phyloP scores from a whole-genome alignment of 2,113 vertebrate genomes.

The Carlito syrichta region DNA sequence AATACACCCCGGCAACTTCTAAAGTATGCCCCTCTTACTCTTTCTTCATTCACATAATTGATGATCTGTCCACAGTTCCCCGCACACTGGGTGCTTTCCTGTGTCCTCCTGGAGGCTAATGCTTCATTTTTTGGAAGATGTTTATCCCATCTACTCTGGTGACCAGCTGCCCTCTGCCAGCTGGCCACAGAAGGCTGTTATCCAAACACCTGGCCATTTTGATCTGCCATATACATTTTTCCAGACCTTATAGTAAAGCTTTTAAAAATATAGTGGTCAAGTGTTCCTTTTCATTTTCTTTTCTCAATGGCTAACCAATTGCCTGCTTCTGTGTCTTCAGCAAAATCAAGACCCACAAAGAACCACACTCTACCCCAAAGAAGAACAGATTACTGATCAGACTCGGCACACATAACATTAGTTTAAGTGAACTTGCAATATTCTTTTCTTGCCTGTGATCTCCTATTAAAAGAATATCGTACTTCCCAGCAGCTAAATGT shows the following conservation, averaged over 20 bases:
- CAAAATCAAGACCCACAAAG: conserved; percentile 24
- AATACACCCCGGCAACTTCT: not conserved
- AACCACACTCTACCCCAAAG: not conserved
- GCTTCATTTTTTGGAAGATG: conserved; percentile 16
- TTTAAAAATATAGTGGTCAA: conserved; percentile 43
- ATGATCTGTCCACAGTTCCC: not conserved
- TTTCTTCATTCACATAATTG: not conserved
- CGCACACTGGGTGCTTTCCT: not conserved
- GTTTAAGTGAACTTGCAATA: not conserved
- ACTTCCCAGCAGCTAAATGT: not conserved
- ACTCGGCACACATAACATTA: not conserved
- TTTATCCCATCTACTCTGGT: not conserved
- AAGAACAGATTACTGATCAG: not conserved
- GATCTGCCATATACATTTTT: conserved; percentile 50
- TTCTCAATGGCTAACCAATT: not conserved
- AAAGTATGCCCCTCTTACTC: not conserved
- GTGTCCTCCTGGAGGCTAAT: not conserved
- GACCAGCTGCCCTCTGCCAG: conserved; percentile 46
- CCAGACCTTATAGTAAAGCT: conserved; percentile 50
- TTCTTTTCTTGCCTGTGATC: not conserved
- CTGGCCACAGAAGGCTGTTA: conserved; percentile 45
- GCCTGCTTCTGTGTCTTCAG: not conserved
- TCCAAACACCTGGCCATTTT: conserved; percentile 64
- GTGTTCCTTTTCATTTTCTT: conserved; percentile 63
- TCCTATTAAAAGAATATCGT: not conserved